Evolutionary conservation across 2,797 vertebrate species (phyloP), one percentile per base, ranked within the genome.

Genomic region (Onychomys leucogaster): DNA sequence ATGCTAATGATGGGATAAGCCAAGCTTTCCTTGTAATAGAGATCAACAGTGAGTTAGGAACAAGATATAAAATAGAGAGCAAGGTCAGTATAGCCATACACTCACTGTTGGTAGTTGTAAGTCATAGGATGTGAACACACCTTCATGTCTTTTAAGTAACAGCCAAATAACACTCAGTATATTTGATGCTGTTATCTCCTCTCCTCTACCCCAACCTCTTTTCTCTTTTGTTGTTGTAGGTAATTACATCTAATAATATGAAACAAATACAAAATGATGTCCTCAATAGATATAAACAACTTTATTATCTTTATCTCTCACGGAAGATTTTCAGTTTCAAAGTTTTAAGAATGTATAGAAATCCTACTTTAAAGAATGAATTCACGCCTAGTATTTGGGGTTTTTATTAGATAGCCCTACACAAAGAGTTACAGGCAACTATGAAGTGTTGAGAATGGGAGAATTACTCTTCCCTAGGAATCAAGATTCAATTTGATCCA

Each of bases 191-290:
- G 2, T 43, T 55, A 1, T 61, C 43, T 78, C 27, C 19, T 55
- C 61, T 46, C 6, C 11, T 41, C 37, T 10, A n/a, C 21, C 25
- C 25, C 34, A 43, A n/a, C 7, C 49, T 77, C 71, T 67, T 90
- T 96, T 41, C 61, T 96, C 19, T 76, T 92, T 90, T 78, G 80
- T 55, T 85, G 32, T 73, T 43, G 37, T 34, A 9, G 55, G 11
- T 71, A 84, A 88, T 90, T 65, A 41, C 25, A 57, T 91, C 49
- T 69, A 81, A 67, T 52, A 75, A 78, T 57, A 25, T 2, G 43
- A 6, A n/a, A 41, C 14, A 85, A 43, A 52, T 49, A 65, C 19
- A 77, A 95, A 76, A 71, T 81, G n/a, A 55, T 91, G 1, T 21
- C 81, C 43, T 76, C 27, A 6, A 0, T 34, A 69, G 37, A 69